Evolutionary conservation across 1,140 invertebrate genomes (phyloP), one percentile per base, ranked within the genome.

Genomic region (Pogonognathellus flavescens): DNA sequence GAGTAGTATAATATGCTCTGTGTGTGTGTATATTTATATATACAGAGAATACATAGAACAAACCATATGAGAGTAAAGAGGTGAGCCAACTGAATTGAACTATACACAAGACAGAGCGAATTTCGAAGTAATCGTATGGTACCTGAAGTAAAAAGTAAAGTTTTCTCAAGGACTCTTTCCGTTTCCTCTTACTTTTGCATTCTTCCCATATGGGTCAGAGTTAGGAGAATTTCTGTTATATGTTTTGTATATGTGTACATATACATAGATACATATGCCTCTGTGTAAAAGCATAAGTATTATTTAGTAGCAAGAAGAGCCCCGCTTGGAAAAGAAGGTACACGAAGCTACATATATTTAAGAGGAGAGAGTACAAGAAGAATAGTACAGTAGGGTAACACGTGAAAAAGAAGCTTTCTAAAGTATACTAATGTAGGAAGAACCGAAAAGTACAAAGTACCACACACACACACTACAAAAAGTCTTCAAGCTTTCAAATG

Each of bases 111-210:
- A 14, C 5, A 41, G 31, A 41, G 31, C 31, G 31, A 59, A 41
- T 31, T 10, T 25, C 10, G 22, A 25, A 25, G 62, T 66, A 66
- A 66, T 6, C 22, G 22, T 25, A 8, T n/a, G 31, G 70, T 76
- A 50, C n/a, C 70, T 76, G 25, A 76, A 76, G 14, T 41, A 49
- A 49, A 76, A 76, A 76, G 70, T 76, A 76, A 76, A 76, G 70
- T 76, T 76, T 72, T 76, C 14, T 76, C 70, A 76, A 76, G 70
- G 70, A 76, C 70, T 76, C 25, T 76, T 41, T 49, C 41, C n/a
- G 25, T 76, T 76, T 76, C 70, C 70, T 41, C 49, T 76, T 76
- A 25, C 70, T 76, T 76, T 76, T 76, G 31, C 70, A 76, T 50
- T 76, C 66, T 50, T 76, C 49, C 70, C 62, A 25, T 66, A 66